Conservation (phyloP, 2,888 invertebrate genomes). For the Agrochola litura region DNA sequence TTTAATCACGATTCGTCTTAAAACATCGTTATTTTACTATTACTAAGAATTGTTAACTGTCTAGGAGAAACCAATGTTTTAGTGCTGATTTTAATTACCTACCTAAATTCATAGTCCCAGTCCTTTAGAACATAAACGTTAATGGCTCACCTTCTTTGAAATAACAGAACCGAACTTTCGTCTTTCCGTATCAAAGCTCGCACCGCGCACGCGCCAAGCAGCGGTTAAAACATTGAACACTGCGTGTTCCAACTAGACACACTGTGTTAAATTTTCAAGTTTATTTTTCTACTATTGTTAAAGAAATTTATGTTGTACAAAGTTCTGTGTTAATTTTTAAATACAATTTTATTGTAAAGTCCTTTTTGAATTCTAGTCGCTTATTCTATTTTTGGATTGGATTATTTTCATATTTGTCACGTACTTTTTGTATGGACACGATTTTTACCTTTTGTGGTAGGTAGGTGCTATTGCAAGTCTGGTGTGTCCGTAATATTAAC, state of each 20-base stretch:
- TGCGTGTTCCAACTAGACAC: constrained; percentile 61
- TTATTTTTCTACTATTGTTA: constrained; percentile 46
- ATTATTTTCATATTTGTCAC: constrained; percentile 56
- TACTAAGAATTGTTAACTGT: constrained; percentile 34
- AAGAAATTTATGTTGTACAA: constrained; percentile 40
- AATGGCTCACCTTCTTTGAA: constrained; percentile 54
- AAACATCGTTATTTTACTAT: constrained; percentile 25
- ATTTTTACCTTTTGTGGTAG: constrained; percentile 40
- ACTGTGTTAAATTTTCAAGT: constrained; percentile 56
- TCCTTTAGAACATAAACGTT: constrained; percentile 52
- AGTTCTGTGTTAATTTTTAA: constrained; percentile 56
- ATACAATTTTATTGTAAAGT: constrained; percentile 30
- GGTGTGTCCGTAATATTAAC: constrained; percentile 11
- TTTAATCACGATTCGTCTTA: constrained; percentile 20
- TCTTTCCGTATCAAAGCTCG: constrained; percentile 53
- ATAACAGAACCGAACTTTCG: constrained; percentile 56
- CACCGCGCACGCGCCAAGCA: constrained; percentile 66
- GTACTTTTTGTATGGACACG: constrained; percentile 30
- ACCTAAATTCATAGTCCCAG: constrained; percentile 41
- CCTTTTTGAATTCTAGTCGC: constrained; percentile 39
- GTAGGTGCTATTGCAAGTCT: constrained; percentile 11
- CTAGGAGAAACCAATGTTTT: constrained; percentile 50
- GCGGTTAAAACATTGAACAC: constrained; percentile 62
- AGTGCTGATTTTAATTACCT: constrained; percentile 57
- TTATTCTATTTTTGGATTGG: constrained; percentile 39